phyloP scores from a whole-genome alignment of 2,888 invertebrate species.

The Gandaritis pyraliata region DNA sequence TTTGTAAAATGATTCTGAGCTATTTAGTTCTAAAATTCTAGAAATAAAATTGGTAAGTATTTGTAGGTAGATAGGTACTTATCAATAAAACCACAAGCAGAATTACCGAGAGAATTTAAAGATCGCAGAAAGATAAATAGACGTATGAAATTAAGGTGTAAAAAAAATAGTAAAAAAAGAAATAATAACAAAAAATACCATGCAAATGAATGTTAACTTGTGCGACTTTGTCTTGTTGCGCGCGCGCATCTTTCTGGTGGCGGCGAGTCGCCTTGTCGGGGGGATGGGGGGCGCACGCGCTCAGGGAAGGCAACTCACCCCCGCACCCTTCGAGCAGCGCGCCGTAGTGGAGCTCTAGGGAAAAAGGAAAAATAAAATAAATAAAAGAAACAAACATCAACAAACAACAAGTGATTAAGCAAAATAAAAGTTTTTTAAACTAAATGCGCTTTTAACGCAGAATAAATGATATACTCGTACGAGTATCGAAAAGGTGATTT shows the following conservation, averaged over 20 bases:
- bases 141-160: too few relatives aligned
- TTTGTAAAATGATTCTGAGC: too few relatives aligned
- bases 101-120: too few relatives aligned
- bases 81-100: too few relatives aligned
- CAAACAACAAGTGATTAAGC: constrained; percentile 24
- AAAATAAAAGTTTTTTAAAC: too few relatives aligned
- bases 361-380: constrained; percentile 47
- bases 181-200: constrained; percentile 86
- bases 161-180: constrained; percentile 34
- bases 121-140: not conserved
- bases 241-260: constrained; percentile 86
- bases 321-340: constrained; percentile 82
- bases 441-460: too few relatives aligned
- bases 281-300: constrained; percentile 80
- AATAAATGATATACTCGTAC: too few relatives aligned
- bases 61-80: too few relatives aligned
- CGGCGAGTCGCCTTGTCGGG: constrained; percentile 86
- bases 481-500: not conserved
- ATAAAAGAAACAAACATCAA: constrained; percentile 53
- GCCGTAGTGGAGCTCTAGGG: constrained; percentile 84
- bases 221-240: constrained; percentile 89
- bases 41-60: too few relatives aligned
- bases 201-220: constrained; percentile 93
- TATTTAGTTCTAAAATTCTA: too few relatives aligned
- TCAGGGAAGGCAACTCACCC: constrained; percentile 80